Evolutionary conservation across 2,888 invertebrate species (phyloP), one percentile per base, ranked within the genome.

Genomic region (Biston stratarius): DNA sequence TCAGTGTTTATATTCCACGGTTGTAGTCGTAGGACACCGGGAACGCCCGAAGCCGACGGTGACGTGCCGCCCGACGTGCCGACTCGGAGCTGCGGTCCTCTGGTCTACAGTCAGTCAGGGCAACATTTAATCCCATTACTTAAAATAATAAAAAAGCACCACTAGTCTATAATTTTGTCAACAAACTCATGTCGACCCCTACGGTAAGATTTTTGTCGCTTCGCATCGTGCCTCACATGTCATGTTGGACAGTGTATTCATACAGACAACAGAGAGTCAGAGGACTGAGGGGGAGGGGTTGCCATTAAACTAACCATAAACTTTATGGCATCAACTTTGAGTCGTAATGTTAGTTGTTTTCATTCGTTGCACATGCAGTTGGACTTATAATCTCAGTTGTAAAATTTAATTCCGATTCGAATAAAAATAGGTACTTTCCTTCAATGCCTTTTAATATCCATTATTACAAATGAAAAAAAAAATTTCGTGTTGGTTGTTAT

Each of bases 301-400:
- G 59, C 49, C 56, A 62, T 64, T 52, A 65, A 62, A 65, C 85
- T 82, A 82, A 79, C 77, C 59, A 67, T 84, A 84, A 85, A 86
- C 81, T 87, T 87, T 85, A 88, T 76, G 84, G 78, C 83, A 74
- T 83, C 82, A 83, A 88, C 86, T 87, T 86, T 86, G 48, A 33
- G 42, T 62, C 62, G 53, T 58, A 58, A 58, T 42, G 52, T 52
- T 56, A 49, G 57, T 36, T 56, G 65, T 60, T 64, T 64, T 59
- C 47, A 53, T 52, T 55, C 49, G 49, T 44, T 49, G 60, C 65
- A 15, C 33, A 48, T 47, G 48, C 57, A 57, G 45, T 45, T 45
- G 33, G n/a, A 44, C n/a, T 56, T 12, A 11, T 57, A 14, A 57
- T 45, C 34, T 11, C 14, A 14, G 14, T 33, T 69, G 73, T 64